Conservation (phyloP, 2,888 invertebrate genomes). For the Colostygia pectinataria region DNA sequence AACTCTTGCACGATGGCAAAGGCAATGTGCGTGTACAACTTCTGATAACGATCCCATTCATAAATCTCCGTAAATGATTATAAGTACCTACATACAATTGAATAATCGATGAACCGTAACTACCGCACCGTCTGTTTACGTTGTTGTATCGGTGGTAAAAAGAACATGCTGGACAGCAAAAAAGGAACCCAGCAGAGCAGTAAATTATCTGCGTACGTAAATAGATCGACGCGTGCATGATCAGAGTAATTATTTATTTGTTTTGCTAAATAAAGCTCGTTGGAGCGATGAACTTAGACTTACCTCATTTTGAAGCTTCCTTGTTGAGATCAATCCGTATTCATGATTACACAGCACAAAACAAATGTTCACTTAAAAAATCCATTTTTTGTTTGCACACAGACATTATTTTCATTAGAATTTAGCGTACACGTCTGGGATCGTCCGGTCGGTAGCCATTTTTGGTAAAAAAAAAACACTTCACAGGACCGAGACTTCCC, state of each 20-base stretch:
- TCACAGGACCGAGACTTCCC: too few relatives aligned
- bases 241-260: slow-evolving; percentile 75
- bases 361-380: slow-evolving; percentile 79
- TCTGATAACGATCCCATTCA: slow-evolving; percentile 67
- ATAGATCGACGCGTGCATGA: slow-evolving; percentile 66
- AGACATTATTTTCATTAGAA: slow-evolving; percentile 66
- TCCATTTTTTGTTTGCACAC: slow-evolving; percentile 73
- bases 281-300: slow-evolving; percentile 71
- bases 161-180: slow-evolving; percentile 48
- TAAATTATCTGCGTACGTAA: slow-evolving; percentile 63
- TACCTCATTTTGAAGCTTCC: slow-evolving; percentile 80
- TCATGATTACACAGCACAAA: slow-evolving; percentile 78
- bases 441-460: slow-evolving; percentile 72
- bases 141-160: slow-evolving; percentile 51
- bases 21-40: slow-evolving; percentile 38
- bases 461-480: slow-evolving; percentile 73
- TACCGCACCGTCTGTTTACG: slow-evolving; percentile 68
- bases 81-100: slow-evolving; percentile 45
- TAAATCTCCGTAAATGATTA: slow-evolving; percentile 60
- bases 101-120: slow-evolving; percentile 71
- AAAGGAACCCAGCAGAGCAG: slow-evolving; percentile 52
- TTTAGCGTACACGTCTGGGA: slow-evolving; percentile 61
- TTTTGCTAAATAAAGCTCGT: slow-evolving; percentile 74
- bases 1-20: slow-evolving; percentile 30
- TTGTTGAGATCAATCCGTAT: slow-evolving; percentile 77